Conservation (phyloP, 2,888 invertebrate genomes). For the Rhingia rostrata region DNA sequence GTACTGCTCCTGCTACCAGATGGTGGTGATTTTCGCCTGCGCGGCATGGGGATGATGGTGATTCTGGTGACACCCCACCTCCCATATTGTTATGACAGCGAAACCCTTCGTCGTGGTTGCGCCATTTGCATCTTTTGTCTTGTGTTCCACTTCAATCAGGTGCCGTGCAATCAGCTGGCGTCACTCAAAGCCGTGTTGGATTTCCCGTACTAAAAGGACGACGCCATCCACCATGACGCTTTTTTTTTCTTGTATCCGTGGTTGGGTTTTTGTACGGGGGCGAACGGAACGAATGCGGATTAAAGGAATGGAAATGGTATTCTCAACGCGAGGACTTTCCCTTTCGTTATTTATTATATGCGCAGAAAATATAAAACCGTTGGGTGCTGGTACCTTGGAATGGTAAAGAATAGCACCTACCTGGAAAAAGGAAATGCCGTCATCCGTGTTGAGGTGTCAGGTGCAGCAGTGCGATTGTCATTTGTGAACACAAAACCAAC, state of each 20-base stretch:
- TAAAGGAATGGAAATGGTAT: constrained; percentile 56
- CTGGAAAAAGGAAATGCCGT: constrained; percentile 38
- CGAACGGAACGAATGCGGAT: constrained; percentile 44
- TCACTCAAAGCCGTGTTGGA: constrained; percentile 39
- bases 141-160: constrained; percentile 60
- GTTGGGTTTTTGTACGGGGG: neutral
- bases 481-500: constrained; percentile 20
- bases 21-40: constrained; percentile 33
- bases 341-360: constrained; percentile 56
- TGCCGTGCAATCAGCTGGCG: constrained; percentile 55
- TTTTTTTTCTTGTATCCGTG: constrained; percentile 44
- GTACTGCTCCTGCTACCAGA: constrained; percentile 20
- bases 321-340: constrained; percentile 56
- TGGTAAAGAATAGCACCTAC: constrained; percentile 31
- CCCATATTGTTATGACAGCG: constrained; percentile 43
- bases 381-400: neutral
- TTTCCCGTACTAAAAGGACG: constrained; percentile 21
- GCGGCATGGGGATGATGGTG: neutral
- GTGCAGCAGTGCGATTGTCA: constrained; percentile 42
- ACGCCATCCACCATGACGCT: constrained; percentile 16
- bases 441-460: constrained; percentile 47
- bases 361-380: constrained; percentile 16
- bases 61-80: neutral
- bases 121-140: constrained; percentile 44
- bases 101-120: constrained; percentile 22